Evolutionary conservation across 2,113 vertebrate genomes (phyloP).

Genomic region (Smithornis capensis): DNA sequence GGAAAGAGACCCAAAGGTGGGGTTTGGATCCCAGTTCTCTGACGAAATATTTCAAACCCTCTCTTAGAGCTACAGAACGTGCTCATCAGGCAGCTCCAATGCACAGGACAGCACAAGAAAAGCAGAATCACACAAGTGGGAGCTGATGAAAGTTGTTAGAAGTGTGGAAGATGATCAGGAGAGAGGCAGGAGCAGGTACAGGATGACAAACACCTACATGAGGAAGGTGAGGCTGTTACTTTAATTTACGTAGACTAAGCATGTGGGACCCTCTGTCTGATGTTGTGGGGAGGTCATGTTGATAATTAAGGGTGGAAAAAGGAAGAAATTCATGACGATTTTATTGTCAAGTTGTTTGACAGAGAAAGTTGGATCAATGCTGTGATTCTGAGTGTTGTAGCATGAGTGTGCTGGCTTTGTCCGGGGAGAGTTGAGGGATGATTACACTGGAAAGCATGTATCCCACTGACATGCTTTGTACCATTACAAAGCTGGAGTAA

Average conservation of each 20-base stretch:
- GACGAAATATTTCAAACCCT: accelerated
- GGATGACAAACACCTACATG: not conserved
- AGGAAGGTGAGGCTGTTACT: not conserved
- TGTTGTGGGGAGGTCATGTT: accelerated
- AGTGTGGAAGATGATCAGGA: not conserved
- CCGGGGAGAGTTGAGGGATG: not conserved
- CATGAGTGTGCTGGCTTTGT: not conserved
- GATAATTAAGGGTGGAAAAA: not conserved
- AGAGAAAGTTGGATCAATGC: not conserved
- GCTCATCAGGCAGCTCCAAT: not conserved
- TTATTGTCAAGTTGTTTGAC: not conserved
- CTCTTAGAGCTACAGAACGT: not conserved
- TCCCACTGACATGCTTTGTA: not conserved
- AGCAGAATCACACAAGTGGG: not conserved
- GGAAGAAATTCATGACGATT: not conserved
- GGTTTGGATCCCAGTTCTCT: not conserved
- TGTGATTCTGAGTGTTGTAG: not conserved
- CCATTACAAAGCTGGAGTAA: slow-evolving; percentile 5
- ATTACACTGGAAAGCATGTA: not conserved
- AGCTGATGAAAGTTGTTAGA: not conserved
- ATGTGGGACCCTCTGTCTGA: not conserved
- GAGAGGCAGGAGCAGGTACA: not conserved
- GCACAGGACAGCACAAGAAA: accelerated
- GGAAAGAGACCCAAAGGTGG: not conserved
- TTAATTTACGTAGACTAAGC: not conserved